These are phyloP conservation scores for Abramis brama DNA, from an alignment of 2,113 vertebrate genomes.

Conservation along the genomic window DNA sequence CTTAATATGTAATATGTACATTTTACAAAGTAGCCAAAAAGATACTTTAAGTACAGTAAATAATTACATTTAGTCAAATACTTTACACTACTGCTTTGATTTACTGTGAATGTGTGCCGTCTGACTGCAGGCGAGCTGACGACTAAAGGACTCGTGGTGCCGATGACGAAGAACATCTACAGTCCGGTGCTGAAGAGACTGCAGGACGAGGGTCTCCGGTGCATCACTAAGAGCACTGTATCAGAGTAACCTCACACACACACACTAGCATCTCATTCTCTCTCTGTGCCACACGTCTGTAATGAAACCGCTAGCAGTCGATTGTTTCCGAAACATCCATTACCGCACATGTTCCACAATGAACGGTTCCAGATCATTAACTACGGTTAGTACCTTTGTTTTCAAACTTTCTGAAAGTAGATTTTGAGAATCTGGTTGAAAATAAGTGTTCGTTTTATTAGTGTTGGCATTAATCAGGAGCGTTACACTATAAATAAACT, in stretches of 20 bases:
- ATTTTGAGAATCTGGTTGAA: neutral
- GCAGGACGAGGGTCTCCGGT: conserved; percentile 86
- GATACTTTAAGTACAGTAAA: too few relatives aligned
- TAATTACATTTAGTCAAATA: too few relatives aligned
- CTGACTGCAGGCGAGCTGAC: conserved; percentile 85
- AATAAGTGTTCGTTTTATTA: neutral
- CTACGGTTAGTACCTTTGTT: neutral
- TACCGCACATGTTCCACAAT: neutral
- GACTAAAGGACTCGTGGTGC: conserved; percentile 86
- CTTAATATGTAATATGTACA: too few relatives aligned
- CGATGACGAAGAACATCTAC: conserved; percentile 88
- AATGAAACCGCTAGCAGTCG: neutral
- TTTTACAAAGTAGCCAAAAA: too few relatives aligned
- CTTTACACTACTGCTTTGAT: neutral
- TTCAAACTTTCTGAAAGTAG: neutral
- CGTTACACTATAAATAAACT: neutral
- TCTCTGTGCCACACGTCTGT: neutral
- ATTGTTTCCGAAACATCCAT: neutral
- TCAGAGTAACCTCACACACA: conserved; percentile 60
- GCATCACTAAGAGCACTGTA: conserved; percentile 78
- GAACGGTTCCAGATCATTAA: neutral
- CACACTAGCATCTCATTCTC: neutral
- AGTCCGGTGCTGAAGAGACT: conserved; percentile 83
- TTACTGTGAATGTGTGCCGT: neutral
- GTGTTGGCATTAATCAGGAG: neutral